These are phyloP conservation scores for Cryptus armator DNA, from an alignment of 2,888 invertebrate genomes.

Conservation along the genomic window DNA sequence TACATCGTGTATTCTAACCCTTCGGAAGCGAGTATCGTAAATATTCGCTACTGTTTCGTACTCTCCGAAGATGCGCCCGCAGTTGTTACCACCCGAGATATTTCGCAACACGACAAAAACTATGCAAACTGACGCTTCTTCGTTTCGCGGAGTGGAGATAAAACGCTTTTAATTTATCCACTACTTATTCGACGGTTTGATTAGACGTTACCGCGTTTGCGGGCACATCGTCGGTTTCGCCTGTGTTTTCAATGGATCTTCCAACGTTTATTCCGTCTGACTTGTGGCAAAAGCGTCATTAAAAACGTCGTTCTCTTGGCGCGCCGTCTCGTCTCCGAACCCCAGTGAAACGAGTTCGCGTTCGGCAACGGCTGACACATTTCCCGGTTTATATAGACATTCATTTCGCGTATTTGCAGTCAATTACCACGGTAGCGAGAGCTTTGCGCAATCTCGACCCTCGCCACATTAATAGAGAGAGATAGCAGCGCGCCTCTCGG, in stretches of 20 bases:
- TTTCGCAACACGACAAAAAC: background rate
- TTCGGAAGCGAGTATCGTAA: no score
- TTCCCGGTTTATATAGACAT: constrained; percentile 46
- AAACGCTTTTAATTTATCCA: constrained; percentile 42
- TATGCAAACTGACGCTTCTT: constrained; percentile 9
- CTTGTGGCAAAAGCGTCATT: constrained; percentile 36
- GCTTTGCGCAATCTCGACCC: constrained; percentile 34
- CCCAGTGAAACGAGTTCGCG: constrained; percentile 1
- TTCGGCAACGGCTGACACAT: background rate
- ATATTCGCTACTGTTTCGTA: background rate
- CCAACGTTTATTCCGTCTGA: background rate
- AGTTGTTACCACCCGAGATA: background rate
- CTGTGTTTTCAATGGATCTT: background rate
- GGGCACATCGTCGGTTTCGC: background rate
- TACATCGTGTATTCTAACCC: no score
- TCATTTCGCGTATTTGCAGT: constrained; percentile 47
- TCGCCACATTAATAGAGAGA: constrained; percentile 26
- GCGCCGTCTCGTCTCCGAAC: background rate
- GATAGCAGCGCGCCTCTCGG: background rate
- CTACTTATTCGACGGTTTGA: constrained; percentile 16
- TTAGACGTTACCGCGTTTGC: constrained; percentile 11
- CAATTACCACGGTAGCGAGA: constrained; percentile 41
- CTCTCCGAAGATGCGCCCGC: background rate
- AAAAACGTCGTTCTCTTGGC: constrained; percentile 40
- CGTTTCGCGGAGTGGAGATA: background rate